Evolutionary conservation across 2,113 vertebrate genomes (phyloP), one percentile per base, ranked within the genome.

Genomic region (Chrysochloris asiatica): DNA sequence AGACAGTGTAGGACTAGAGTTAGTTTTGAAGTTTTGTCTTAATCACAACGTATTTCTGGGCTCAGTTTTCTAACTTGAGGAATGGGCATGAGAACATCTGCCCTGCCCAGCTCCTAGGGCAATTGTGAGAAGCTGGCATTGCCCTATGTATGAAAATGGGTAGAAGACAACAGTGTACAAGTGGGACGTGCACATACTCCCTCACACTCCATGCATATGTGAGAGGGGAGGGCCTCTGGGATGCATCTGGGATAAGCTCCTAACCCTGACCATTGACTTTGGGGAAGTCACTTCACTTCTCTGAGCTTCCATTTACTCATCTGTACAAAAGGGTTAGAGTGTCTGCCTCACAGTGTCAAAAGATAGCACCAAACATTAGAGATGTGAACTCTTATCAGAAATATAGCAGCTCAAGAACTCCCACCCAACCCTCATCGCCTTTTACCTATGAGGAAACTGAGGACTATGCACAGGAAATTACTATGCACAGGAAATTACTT

Each of bases 401-500:
- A 90, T 75, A 36, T 69, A 59, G n/a, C 19, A 82, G 50, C 63
- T 43, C 24, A 59, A 92, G 61, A 43, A 77, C 13, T 41, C 28
- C 47, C 26, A 56, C 3, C 33, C 43, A 30, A 63, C 56, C 36
- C 63, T 38, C n/a, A 56, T 67, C 87, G 61, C 43, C 30, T 47
- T 82, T 83, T 92, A 82, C 11, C 71, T 72, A 14, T n/a, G 65
- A 88, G 41, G 38, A 90, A 41, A 94, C 0, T 82, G 75, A 90
- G 67, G 56, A 43, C 28, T 22, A 69, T 19, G 17, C 45, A 71
- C 47, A 93, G 63, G 88, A 93, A 86, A 90, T 76, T n/a, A 83
- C 59, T 93, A 69, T 19, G 17, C 45, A 71, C 47, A 93, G 63
- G 88, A 93, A 86, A 90, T 76, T n/a, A 83, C 59, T 93, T 76